Evolutionary conservation across 2,888 invertebrate genomes (phyloP), one percentile per base, ranked within the genome.

Genomic region (Eupithecia subfuscata): DNA sequence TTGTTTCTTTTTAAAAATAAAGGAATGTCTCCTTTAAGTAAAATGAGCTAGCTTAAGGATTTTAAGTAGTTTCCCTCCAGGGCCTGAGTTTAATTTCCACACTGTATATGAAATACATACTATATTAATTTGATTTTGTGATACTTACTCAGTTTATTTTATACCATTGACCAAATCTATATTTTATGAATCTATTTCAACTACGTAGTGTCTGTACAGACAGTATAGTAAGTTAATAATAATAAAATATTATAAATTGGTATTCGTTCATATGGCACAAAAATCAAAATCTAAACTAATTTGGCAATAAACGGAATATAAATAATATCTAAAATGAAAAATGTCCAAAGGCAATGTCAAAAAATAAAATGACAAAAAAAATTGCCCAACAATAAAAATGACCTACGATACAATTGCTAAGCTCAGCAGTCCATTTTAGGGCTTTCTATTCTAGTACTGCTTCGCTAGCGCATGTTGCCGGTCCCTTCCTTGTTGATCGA

Each of bases 161-260:
- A 40, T 68, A 68, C 25, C 22, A 67, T 43, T 45, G 68, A 68
- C 68, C 68, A 68, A 68, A 45, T 12, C 68, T 68, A 68, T 45
- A 22, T 68, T 43, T 40, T 40, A 25, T 8, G n/a, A 68, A 64
- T 34, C 18, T 64, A 64, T 64, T 63, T 64, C 18, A 64, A 34
- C 64, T 34, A 14, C 16, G 34, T 64, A 64, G 30, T 64, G 4
- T 34, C 9, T 64, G 64, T 64, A 0, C 25, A 18, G 8, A 52
- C 5, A 37, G 5, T 4, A 37, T 37, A 37, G 37, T 37, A 7
- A 56, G 12, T 11, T 60, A 14, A 25, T 5, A 60, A 14, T 56
- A 12, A 12, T 52, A 22, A 2, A 56, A 56, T 63, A 63, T 64
- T 34, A 34, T 18, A 64, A 34, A 64, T 34, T 18, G 18, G 18